Evolutionary conservation across 2,888 invertebrate species (phyloP), one percentile per base, ranked within the genome.

Genomic region (Heliconius cydno): DNA sequence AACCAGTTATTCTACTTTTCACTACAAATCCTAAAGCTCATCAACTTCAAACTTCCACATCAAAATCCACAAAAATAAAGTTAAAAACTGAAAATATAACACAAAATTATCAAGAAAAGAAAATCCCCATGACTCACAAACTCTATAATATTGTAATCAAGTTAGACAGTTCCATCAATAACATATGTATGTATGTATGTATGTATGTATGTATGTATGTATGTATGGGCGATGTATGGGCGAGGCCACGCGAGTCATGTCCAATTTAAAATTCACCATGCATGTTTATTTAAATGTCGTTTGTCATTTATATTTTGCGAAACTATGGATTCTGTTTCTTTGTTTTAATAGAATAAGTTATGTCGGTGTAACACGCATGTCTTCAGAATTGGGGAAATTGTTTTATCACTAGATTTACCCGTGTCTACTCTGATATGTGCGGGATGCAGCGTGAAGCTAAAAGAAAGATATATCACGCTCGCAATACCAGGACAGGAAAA

Each of bases 81-180:
- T n/a, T n/a, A 25, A 70, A 73, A 73, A 57, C 1, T 52, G n/a
- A 34, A 30, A 46, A 57, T 73, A 57, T 60, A 52, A 60, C 13
- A 63, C 9, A 38, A 15, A 65, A 65, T 41, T 28, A 19, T 22
- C 22, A 30, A 66, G 46, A 66, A 75, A 73, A 46, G 22, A 28
- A 22, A 75, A 65, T 28, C 19, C 7, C 7, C 46, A 66, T 75
- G 66, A 65, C 38, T 46, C 75, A 65, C 41, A 46, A 41, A 28
- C 28, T 65, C 75, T 38, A 60, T 66, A 75, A 75, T 75, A 75
- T 75, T 75, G 66, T 75, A 75, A 75, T 75, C 70, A 74, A 81
- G 85, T 87, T 60, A 22, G 75, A 75, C 75, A 75, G 66, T 66
- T 75, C 75, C 30, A 88, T 86, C 86, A 84, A 87, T 87, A 87